phyloP scores from a whole-genome alignment of 2,113 vertebrate genomes.

The human region GRCh38 chr2:184029501-184030000 shows the following conservation, averaged over 20 bases:
- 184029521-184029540: background rate
- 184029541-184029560: background rate
- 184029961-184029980: background rate
- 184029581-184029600: background rate
- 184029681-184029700: background rate
- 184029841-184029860: background rate
- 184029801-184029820: background rate
- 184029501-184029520: background rate
- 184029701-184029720: background rate
- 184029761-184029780: background rate
- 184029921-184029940: background rate
- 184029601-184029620: background rate
- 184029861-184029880: background rate
- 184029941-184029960: background rate
- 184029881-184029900: background rate
- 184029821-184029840: background rate
- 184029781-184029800: background rate
- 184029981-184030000: background rate
- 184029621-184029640: slow-evolving; percentile 6
- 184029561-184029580: slow-evolving; percentile 27
- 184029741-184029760: background rate
- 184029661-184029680: background rate
- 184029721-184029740: background rate
- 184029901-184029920: background rate
- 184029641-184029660: background rate